Percentiles rank a stretch among this genome's conserved stretches.
phyloP scores from a whole-genome alignment of 1,140 invertebrate genomes.

The Drosophila leontia region DNA sequence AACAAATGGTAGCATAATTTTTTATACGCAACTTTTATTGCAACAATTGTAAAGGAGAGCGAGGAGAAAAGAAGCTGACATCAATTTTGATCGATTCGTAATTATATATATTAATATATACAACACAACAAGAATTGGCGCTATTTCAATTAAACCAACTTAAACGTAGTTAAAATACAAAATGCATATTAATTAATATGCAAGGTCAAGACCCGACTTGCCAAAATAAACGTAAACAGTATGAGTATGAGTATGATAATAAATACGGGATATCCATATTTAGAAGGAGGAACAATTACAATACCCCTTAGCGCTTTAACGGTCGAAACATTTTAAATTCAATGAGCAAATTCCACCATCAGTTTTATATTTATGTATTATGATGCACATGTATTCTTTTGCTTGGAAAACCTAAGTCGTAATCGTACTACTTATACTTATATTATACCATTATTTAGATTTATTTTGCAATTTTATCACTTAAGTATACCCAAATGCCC shows the following conservation, averaged over 20 bases:
- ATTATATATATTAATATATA: slow-evolving; percentile 47
- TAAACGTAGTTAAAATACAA: slow-evolving; percentile 69
- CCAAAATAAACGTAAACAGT: slow-evolving; percentile 55
- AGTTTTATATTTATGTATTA: slow-evolving; percentile 40
- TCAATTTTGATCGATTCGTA: slow-evolving; percentile 61
- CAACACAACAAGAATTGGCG: slow-evolving; percentile 69
- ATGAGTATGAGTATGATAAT: slow-evolving; percentile 35
- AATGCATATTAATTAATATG: slow-evolving; percentile 60
- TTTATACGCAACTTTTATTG: slow-evolving; percentile 82
- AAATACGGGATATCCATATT: slow-evolving; percentile 31
- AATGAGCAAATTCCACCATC: slow-evolving; percentile 47
- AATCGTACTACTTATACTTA: slow-evolving; percentile 38
- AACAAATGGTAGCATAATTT: slow-evolving; percentile 74
- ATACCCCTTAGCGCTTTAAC: slow-evolving; percentile 12
- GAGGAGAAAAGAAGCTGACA: slow-evolving; percentile 39
- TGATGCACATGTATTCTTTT: slow-evolving; percentile 40
- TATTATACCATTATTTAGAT: slow-evolving; percentile 46
- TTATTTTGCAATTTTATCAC: slow-evolving; percentile 62
- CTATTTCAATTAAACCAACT: slow-evolving; percentile 73
- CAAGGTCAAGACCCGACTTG: slow-evolving; percentile 45
- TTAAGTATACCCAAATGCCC: slow-evolving; percentile 34
- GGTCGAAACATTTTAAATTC: slow-evolving; percentile 28
- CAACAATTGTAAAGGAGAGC: slow-evolving; percentile 64
- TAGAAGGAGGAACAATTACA: slow-evolving; percentile 9
- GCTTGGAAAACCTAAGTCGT: slow-evolving; percentile 66